Conservation (phyloP, 2,113 vertebrate genomes). For the Thalassarche chlororhynchos region DNA sequence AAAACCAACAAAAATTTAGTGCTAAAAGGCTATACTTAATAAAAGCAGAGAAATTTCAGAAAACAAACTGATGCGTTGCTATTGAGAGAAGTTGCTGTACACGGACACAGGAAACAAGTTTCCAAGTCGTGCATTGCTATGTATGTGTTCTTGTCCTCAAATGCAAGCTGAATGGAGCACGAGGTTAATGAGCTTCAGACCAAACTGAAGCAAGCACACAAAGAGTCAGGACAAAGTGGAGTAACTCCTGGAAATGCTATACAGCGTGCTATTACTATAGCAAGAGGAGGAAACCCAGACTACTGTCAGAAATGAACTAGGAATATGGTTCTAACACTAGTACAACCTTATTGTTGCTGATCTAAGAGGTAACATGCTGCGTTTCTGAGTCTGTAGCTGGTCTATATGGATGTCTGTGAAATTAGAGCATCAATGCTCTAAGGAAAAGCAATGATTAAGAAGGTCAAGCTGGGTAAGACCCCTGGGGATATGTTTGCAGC, state of each 20-base stretch:
- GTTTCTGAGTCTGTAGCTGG: background rate
- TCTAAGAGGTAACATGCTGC: background rate
- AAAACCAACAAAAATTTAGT: background rate
- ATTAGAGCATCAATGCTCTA: background rate
- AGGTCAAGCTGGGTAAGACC: background rate
- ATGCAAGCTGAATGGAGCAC: background rate
- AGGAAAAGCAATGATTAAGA: constrained; percentile 24
- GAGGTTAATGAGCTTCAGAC: background rate
- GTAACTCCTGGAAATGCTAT: background rate
- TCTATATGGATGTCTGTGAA: background rate
- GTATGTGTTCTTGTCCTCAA: background rate
- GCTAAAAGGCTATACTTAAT: background rate
- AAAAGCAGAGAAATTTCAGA: background rate
- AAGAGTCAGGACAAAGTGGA: background rate
- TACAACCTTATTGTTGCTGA: background rate
- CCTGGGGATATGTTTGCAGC: background rate
- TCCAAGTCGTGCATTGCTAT: background rate
- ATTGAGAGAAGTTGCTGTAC: background rate
- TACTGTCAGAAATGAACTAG: background rate
- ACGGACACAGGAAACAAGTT: background rate
- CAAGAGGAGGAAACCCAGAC: background rate
- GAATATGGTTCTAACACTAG: background rate
- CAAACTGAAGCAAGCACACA: background rate
- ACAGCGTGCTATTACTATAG: background rate
- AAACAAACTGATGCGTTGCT: background rate